Conservation (phyloP, 2,888 invertebrate genomes). For the Galeruca laticollis region DNA sequence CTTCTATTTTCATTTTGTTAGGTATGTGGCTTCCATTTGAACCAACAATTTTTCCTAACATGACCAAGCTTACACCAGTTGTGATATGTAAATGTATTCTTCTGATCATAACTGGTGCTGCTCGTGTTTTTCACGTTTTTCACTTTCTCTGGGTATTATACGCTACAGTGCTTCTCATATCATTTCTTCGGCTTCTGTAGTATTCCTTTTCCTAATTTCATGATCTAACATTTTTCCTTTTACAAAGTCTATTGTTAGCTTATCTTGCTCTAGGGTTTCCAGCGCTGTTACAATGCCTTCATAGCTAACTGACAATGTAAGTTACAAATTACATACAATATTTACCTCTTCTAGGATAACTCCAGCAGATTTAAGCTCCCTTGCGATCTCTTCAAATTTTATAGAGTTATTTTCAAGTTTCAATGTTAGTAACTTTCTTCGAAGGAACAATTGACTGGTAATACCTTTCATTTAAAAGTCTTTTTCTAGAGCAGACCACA, state of each 20-base stretch:
- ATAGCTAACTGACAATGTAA: constrained; percentile 3
- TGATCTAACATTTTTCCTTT: too few relatives aligned
- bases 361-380: too few relatives aligned
- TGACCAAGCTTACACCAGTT: constrained; percentile 21
- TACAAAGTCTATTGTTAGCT: constrained; percentile 10
- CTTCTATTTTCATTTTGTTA: too few relatives aligned
- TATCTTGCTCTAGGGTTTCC: constrained; percentile 12
- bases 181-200: not conserved
- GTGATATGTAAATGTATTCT: constrained; percentile 15
- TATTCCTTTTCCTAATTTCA: constrained; percentile 17
- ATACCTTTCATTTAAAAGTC: too few relatives aligned
- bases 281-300: constrained; percentile 19
- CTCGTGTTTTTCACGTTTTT: constrained; percentile 8
- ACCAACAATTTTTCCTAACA: constrained; percentile 24
- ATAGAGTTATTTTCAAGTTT: too few relatives aligned
- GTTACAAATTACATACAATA: not conserved
- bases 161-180: not conserved
- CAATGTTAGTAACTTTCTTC: too few relatives aligned
- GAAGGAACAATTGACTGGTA: too few relatives aligned
- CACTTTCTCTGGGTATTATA: too few relatives aligned
- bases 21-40: constrained; percentile 11
- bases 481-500: too few relatives aligned
- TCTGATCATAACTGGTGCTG: too few relatives aligned
- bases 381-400: too few relatives aligned
- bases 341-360: too few relatives aligned